Base-by-base conservation (phyloP, 2,888 invertebrate genomes). In the Zootermopsis nevadensis region DNA sequence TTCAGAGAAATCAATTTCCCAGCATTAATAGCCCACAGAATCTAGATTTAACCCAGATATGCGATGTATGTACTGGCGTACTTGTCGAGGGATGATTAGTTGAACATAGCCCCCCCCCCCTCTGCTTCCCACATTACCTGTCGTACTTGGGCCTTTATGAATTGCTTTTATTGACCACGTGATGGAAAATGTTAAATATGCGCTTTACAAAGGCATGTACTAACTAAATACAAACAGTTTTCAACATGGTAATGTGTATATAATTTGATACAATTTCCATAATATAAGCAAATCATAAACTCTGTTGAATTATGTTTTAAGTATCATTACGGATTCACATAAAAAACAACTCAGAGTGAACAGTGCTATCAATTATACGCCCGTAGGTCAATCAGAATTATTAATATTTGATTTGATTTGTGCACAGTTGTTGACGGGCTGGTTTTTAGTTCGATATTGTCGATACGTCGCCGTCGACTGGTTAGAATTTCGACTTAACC, bases 91-190 rank as follows among this genome's bases (percentile, higher is more conserved):
- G 53, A 60, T n/a, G n/a, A 48, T 48, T 48, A 19, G 60, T 12
- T 60, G 27, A 7, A 27, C 12, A n/a, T 27, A 27, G 19, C 33
- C 72, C 10, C 27, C 76, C 27, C 42, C 42, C n/a, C n/a, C n/a
- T n/a, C n/a, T n/a, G n/a, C n/a, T n/a, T n/a, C n/a, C 27, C 6
- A 27, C 30, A 38, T 48, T 38, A 76, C 76, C 76, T 76, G 76
- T 76, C 76, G 30, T 48, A 76, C 76, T n/a, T 60, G n/a, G n/a
- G n/a, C 7, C 42, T 76, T 42, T 76, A 76, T 42, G 30, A 76
- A 76, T 76, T 76, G 76, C 76, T 76, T 76, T 42, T 76, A 76
- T 42, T 76, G 48, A 48, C 76, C 42, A 76, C 42, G 42, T 76
- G 42, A 76, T 76, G 48, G 27, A 42, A 12, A 42, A n/a, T 27